A percentile compares a stretch with the other conserved stretches of the same genome.
Evolutionary conservation across 1,140 invertebrate species (phyloP).

Genomic region (Octopus sinensis): DNA sequence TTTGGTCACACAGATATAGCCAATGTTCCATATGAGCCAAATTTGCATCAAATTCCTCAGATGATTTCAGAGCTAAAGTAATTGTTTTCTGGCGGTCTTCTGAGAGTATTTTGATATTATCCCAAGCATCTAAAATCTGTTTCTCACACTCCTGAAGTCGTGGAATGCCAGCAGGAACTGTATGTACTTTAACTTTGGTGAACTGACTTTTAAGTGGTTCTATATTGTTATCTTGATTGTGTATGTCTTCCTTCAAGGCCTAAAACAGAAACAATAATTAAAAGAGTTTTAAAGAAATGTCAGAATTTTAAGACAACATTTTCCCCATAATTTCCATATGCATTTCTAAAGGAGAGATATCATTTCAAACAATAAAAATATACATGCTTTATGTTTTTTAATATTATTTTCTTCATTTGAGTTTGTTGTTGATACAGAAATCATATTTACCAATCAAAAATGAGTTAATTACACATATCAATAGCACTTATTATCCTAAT

Average conservation of each 20-base stretch:
- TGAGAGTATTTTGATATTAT: slow-evolving; percentile 64
- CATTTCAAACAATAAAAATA: no score
- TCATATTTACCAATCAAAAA: no score
- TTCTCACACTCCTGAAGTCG: slow-evolving; percentile 58
- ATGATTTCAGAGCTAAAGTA: slow-evolving; percentile 65
- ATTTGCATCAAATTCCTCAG: slow-evolving; percentile 77
- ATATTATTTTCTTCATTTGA: no score
- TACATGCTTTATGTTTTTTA: no score
- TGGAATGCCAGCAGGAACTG: slow-evolving; percentile 41
- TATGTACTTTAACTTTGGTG: slow-evolving; percentile 46
- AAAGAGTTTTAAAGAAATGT: no score
- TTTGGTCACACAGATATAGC: slow-evolving; percentile 74
- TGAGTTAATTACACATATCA: no score
- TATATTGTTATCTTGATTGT: slow-evolving; percentile 44
- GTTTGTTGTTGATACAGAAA: no score
- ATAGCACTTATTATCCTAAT: no score
- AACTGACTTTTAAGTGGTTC: slow-evolving; percentile 42
- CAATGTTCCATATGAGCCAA: slow-evolving; percentile 78
- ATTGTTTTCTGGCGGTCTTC: slow-evolving; percentile 52
- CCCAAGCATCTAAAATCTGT: slow-evolving; percentile 76
- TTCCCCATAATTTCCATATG: no score
- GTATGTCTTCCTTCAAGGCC: slow-evolving; percentile 52
- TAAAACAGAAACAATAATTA: slow-evolving; percentile 20
- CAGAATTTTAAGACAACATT: no score
- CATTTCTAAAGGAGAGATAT: no score